Conservation (phyloP, 2,113 vertebrate species). For the Cygnus buccinator region DNA sequence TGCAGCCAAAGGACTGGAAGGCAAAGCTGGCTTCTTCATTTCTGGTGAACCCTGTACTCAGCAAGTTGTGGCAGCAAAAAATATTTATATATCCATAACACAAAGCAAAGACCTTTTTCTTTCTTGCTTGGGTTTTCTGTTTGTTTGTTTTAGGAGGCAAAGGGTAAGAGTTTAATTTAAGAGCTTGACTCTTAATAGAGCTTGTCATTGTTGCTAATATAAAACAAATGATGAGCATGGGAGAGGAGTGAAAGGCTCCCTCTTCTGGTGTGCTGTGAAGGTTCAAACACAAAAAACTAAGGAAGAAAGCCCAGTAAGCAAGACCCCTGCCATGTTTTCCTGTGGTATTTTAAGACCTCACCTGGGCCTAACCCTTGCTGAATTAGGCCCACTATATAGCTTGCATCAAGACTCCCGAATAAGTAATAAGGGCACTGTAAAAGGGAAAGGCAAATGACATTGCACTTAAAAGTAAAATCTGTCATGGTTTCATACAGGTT, state of each 20-base stretch:
- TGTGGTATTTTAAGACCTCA: not conserved
- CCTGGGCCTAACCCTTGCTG: not conserved
- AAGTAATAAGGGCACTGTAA: fast-evolving
- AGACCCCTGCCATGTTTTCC: not conserved
- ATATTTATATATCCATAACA: not conserved
- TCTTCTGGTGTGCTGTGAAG: conserved; percentile 60
- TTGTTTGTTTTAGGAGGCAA: conserved; percentile 44
- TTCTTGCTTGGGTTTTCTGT: not conserved
- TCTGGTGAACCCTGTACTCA: not conserved
- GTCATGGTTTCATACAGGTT: not conserved
- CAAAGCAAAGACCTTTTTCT: not conserved
- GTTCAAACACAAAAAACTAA: conserved; percentile 24
- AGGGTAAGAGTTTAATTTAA: conserved; percentile 49
- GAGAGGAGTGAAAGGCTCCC: conserved; percentile 48
- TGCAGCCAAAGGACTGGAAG: not conserved
- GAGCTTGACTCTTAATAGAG: conserved; percentile 62
- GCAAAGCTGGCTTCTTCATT: not conserved
- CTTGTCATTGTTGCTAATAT: conserved; percentile 68
- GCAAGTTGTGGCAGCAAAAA: not conserved
- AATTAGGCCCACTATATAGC: not conserved
- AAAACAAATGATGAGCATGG: conserved; percentile 62
- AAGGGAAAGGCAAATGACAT: not conserved
- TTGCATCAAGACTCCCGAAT: not conserved
- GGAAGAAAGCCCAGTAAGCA: not conserved
- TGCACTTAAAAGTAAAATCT: not conserved